Base-by-base conservation (phyloP, 2,888 invertebrate species). In the Conchocele bisecta region DNA sequence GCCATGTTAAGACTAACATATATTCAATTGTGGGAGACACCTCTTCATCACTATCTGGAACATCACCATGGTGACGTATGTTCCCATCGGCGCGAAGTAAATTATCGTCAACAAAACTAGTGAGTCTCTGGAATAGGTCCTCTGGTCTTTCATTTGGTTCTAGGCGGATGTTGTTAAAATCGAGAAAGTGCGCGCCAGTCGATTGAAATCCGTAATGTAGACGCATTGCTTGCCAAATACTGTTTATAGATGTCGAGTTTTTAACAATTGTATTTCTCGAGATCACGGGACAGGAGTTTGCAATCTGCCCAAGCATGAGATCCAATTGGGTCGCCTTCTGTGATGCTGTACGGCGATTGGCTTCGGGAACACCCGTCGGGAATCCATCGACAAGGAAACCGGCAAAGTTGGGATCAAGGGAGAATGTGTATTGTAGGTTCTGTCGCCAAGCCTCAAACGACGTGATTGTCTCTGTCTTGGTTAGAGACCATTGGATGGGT, bases 61-160 rank as follows among this genome's bases (percentile, higher is more conserved):
- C 33, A n/a, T 51, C 65, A 15, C 68, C 72, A 60, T 79, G 77
- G 33, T 81, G 79, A 7, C 64, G 57, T 5, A 81, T 78, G 4
- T 51, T 50, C 15, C 50, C 51, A 39, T 61, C 66, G 2, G 35
- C 2, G 7, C 33, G 61, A 11, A 75, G 42, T 11, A 74, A 35
- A 28, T 71, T 80, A 33, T 81, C 76, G 13, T 74, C 76, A 11
- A 70, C 39, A 33, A 75, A 77, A n/a, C 75, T 71, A 26, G 56
- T 57, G 2, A 78, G 28, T n/a, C 70, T 24, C 35, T 81, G 72
- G 24, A 42, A 81, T 9, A 80, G 33, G 37, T 81, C 70, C 24
- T 81, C 75, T 0, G 67, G 75, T 13, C 68, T 22, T 42, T 81
- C 79, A 7, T 51, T 57, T 11, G 68, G 75, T 44, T 78, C 60